Conservation (phyloP, 2,888 invertebrate genomes). For the Trichogramma dendrolimi region DNA sequence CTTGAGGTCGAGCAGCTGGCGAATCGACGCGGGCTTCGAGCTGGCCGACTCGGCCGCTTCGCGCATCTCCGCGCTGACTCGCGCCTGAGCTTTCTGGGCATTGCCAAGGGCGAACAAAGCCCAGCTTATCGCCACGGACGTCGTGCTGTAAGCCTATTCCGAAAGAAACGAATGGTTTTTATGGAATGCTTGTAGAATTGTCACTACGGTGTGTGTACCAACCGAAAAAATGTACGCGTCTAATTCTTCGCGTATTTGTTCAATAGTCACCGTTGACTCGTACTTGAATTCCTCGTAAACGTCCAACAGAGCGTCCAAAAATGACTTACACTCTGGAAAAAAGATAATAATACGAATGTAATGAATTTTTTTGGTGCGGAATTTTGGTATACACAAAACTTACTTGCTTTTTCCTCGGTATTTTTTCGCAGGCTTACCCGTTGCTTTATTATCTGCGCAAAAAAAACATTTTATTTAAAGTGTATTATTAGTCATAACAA, state of each 20-base stretch:
- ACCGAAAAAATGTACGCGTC: constrained; percentile 74
- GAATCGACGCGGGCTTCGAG: constrained; percentile 38
- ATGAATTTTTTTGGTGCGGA: background rate
- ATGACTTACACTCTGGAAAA: constrained; percentile 58
- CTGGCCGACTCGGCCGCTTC: constrained; percentile 46
- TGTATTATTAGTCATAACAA: background rate
- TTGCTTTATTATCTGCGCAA: constrained; percentile 36
- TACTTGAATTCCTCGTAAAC: constrained; percentile 54
- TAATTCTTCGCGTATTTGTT: constrained; percentile 65
- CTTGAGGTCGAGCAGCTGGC: constrained; percentile 49
- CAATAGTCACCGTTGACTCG: constrained; percentile 58
- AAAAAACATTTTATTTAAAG: background rate
- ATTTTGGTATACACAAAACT: background rate
- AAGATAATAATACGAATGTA: background rate
- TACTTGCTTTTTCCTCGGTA: background rate
- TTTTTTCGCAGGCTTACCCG: constrained; percentile 13
- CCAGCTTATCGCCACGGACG: constrained; percentile 55
- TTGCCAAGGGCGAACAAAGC: constrained; percentile 54
- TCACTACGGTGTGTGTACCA: constrained; percentile 24
- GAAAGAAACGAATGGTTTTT: constrained; percentile 3
- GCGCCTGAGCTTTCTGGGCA: constrained; percentile 53
- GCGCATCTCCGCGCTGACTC: constrained; percentile 51
- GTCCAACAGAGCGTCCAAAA: constrained; percentile 65
- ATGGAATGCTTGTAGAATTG: background rate
- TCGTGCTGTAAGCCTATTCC: constrained; percentile 55